Conservation (phyloP, 2,888 invertebrate genomes). For the Caenorhabditis sp. region DNA sequence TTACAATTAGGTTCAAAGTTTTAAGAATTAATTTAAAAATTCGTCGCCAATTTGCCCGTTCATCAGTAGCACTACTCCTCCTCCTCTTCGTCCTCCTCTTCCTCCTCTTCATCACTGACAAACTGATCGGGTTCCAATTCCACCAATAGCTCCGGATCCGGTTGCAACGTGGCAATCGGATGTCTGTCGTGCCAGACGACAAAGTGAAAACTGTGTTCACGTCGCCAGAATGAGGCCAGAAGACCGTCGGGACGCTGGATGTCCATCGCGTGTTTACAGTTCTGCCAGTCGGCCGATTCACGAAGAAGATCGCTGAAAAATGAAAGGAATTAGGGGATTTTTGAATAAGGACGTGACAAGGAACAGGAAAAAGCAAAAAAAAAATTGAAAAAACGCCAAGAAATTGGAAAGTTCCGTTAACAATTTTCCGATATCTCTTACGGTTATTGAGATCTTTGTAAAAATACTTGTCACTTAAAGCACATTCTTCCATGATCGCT, state of each 20-base stretch:
- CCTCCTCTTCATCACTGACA: constrained; percentile 9
- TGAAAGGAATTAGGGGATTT: too few species aligned
- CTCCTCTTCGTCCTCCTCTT: constrained; percentile 20
- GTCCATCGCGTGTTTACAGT: constrained; percentile 25
- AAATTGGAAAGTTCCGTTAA: too few species aligned
- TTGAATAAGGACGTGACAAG: too few species aligned
- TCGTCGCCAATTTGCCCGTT: too few species aligned
- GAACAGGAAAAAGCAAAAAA: too few species aligned
- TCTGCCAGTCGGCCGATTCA: constrained; percentile 3
- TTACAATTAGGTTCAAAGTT: too few species aligned
- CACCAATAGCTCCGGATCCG: constrained; percentile 15
- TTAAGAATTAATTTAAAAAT: too few species aligned
- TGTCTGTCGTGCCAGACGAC: constrained; percentile 48
- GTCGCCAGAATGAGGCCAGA: constrained; percentile 45
- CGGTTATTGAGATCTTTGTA: too few species aligned
- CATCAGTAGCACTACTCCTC: not conserved
- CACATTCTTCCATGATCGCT: too few species aligned
- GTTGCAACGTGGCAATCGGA: constrained; percentile 49
- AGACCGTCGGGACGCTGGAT: constrained; percentile 39
- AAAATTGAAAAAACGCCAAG: too few species aligned
- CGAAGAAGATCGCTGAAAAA: constrained; percentile 24
- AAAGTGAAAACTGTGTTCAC: constrained; percentile 39
- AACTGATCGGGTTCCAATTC: constrained; percentile 15
- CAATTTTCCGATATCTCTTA: too few species aligned
- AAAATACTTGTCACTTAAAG: too few species aligned